Percentiles rank a stretch among this genome's conserved stretches.
These are phyloP conservation scores for Alligator mississippiensis DNA, from an alignment of 2,113 vertebrate genomes.

Conservation along the genomic window DNA sequence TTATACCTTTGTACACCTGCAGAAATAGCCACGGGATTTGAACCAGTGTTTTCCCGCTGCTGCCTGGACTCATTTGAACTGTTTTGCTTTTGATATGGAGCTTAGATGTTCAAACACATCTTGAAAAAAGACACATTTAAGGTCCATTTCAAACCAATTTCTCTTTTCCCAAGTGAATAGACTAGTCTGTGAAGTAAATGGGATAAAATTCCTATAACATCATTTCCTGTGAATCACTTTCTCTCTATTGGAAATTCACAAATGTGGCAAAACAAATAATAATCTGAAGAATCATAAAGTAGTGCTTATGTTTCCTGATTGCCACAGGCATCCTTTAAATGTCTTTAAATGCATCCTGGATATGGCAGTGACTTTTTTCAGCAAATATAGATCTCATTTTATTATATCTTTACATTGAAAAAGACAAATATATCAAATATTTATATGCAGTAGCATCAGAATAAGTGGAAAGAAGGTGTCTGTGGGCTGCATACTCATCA, in stretches of 20 bases:
- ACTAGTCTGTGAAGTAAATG: not conserved
- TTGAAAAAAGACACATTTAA: not conserved
- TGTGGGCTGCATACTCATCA: too few species aligned
- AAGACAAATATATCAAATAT: too few species aligned
- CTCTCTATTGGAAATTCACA: not conserved
- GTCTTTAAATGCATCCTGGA: too few species aligned
- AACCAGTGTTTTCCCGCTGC: not conserved
- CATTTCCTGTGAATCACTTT: not conserved
- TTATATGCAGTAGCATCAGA: too few species aligned
- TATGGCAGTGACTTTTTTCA: too few species aligned
- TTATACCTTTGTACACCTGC: not conserved
- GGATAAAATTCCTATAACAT: not conserved
- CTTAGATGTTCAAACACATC: not conserved
- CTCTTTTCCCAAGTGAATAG: not conserved
- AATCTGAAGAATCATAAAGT: not conserved
- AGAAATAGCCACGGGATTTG: not conserved
- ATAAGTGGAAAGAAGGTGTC: too few species aligned
- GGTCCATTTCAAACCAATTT: not conserved
- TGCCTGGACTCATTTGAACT: not conserved
- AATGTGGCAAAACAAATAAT: not conserved
- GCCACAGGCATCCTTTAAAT: too few species aligned
- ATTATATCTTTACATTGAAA: too few species aligned
- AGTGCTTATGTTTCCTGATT: too few species aligned
- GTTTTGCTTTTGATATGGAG: not conserved
- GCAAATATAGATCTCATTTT: too few species aligned